Evolutionary conservation across 1,140 invertebrate genomes (phyloP).

Genomic region (Amphibalanus amphitrite): DNA sequence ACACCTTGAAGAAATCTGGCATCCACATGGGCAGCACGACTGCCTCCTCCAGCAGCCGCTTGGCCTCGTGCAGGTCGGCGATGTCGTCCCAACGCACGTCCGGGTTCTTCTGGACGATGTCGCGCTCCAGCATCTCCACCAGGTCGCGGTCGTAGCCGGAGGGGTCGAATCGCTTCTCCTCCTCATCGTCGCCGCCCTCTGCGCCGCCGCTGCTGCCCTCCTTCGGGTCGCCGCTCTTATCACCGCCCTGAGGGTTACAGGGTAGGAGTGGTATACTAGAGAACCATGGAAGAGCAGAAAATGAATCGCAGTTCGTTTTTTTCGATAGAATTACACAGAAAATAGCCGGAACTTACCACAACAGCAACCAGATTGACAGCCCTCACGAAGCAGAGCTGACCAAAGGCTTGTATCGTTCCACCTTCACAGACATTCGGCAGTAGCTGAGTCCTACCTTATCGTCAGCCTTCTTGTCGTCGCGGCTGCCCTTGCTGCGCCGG

Average conservation of each 20-base stretch:
- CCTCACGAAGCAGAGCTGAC: no score
- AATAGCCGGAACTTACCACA: no score
- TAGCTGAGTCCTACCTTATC: no score
- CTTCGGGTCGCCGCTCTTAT: constrained; percentile 20
- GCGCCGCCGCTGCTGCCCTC: constrained; percentile 32
- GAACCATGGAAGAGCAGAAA: no score
- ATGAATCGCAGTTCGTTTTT: no score
- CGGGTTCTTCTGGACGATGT: constrained; percentile 95
- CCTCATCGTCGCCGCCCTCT: constrained; percentile 35
- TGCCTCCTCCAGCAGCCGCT: constrained; percentile 87
- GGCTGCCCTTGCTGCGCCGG: neutral
- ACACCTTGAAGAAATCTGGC: constrained; percentile 92
- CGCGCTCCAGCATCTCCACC: constrained; percentile 86
- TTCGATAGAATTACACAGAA: no score
- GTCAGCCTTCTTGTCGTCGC: neutral
- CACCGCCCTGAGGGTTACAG: no score
- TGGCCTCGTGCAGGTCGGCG: constrained; percentile 87
- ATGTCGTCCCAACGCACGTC: constrained; percentile 97
- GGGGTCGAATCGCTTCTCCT: constrained; percentile 76
- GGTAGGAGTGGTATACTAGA: no score
- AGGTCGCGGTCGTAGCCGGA: constrained; percentile 77
- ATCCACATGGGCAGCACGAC: constrained; percentile 95
- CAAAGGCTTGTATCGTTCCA: no score
- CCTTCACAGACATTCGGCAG: no score
- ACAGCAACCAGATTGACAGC: no score